A percentile compares a stretch with the other conserved stretches of the same genome.
phyloP scores from a whole-genome alignment of 2,113 vertebrate genomes.

The Mus spicilegus region DNA sequence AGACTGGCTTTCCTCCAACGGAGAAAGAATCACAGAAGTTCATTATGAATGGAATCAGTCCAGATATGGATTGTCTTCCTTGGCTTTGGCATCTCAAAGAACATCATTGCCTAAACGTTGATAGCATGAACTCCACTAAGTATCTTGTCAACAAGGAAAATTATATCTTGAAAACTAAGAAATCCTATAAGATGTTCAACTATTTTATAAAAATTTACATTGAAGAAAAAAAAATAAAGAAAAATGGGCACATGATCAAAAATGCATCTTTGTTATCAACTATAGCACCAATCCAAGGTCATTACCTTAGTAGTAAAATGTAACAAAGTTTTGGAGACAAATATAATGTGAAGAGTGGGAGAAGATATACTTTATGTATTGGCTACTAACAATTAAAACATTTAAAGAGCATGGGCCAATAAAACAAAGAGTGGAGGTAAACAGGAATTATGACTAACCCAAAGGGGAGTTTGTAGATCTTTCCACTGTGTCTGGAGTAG shows the following conservation, averaged over 20 bases:
- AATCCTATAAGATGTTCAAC: background rate
- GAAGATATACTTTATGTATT: background rate
- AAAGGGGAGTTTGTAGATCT: background rate
- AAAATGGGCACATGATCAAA: background rate
- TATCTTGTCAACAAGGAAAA: background rate
- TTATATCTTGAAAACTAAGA: slow-evolving; percentile 11
- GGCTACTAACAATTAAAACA: background rate
- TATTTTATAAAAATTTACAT: background rate
- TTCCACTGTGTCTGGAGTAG: background rate
- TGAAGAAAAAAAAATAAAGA: background rate
- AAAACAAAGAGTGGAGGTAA: background rate
- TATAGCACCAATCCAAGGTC: background rate
- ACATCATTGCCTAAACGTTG: background rate
- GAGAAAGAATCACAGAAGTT: background rate
- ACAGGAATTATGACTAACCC: background rate
- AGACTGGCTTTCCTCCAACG: background rate
- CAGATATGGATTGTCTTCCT: background rate
- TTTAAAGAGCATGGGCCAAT: background rate
- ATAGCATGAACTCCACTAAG: background rate
- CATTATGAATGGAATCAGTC: background rate
- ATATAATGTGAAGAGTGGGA: rapidly evolving
- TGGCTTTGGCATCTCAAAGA: background rate
- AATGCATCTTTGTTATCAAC: background rate
- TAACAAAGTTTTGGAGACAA: background rate
- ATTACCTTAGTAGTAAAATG: background rate